Percentiles rank a stretch among this genome's conserved stretches.
These are phyloP conservation scores for Mylabris sibirica DNA, from an alignment of 2,888 invertebrate species.

Conservation along the genomic window DNA sequence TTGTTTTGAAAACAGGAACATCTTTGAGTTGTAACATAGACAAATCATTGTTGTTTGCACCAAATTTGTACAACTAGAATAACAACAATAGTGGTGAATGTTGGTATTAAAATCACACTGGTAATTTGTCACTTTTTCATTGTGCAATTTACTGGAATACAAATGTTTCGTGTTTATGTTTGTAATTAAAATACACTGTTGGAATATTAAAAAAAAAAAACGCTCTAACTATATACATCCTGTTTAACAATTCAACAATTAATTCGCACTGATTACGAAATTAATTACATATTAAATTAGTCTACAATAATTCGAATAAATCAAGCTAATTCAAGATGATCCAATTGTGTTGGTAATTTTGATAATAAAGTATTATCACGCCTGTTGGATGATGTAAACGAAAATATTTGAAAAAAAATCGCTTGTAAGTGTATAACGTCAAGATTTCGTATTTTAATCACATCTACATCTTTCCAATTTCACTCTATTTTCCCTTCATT, in stretches of 20 bases:
- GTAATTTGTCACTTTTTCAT: conserved; percentile 5
- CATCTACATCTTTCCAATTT: conserved; percentile 43
- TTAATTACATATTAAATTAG: conserved; percentile 20
- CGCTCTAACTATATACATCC: neutral
- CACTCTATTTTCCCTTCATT: conserved; percentile 31
- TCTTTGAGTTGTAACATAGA: neutral
- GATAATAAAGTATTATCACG: conserved; percentile 45
- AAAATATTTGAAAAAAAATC: conserved; percentile 1
- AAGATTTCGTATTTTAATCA: conserved; percentile 43
- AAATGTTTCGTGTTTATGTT: conserved; percentile 4
- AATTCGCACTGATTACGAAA: neutral
- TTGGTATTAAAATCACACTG: neutral
- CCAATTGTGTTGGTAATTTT: conserved; percentile 33
- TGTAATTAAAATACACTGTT: neutral
- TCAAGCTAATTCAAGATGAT: conserved; percentile 36
- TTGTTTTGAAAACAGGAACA: neutral
- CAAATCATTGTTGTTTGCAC: neutral
- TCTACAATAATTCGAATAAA: conserved; percentile 22
- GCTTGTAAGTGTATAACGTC: conserved; percentile 15
- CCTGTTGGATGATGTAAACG: conserved; percentile 25
- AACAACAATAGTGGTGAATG: neutral
- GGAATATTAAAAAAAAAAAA: neutral
- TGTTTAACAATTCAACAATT: neutral
- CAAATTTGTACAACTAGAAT: neutral
- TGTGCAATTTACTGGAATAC: neutral